Evolutionary conservation across 2,797 vertebrate genomes (phyloP).

Genomic region (Sebastes minor): DNA sequence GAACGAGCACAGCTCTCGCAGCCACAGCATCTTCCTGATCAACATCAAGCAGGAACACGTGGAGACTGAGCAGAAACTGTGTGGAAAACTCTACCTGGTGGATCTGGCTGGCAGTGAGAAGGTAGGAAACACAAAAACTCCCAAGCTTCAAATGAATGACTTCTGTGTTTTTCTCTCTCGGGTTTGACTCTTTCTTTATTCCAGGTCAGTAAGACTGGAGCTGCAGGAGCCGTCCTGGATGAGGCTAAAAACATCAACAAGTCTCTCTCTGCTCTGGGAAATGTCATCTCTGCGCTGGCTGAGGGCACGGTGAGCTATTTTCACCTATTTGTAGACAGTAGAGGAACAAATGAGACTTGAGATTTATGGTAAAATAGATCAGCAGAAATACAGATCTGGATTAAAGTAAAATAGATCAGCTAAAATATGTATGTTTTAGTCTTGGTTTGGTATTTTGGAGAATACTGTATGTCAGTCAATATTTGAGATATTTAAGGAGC

Average conservation of each 20-base stretch:
- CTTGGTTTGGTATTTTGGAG: neutral
- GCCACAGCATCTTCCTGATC: constrained; percentile 98
- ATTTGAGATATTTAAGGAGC: neutral
- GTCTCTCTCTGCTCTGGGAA: constrained; percentile 95
- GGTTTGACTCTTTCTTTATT: neutral
- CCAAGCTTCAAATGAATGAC: neutral
- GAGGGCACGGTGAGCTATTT: constrained; percentile 90
- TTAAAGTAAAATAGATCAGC: neutral
- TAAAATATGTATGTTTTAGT: neutral
- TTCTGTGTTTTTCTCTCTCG: neutral
- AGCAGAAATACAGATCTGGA: neutral
- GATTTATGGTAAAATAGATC: neutral
- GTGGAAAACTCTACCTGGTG: constrained; percentile 95
- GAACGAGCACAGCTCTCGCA: constrained; percentile 99
- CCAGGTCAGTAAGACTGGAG: constrained; percentile 98
- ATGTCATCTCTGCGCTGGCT: constrained; percentile 97
- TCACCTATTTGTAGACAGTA: neutral
- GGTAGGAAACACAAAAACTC: constrained; percentile 66
- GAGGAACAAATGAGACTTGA: neutral
- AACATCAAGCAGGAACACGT: constrained; percentile 98
- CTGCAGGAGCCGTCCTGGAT: constrained; percentile 94
- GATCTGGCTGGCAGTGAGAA: constrained; percentile 96
- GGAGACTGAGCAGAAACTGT: constrained; percentile 95
- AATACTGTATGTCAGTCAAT: neutral
- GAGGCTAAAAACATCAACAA: constrained; percentile 99